A percentile compares a stretch with the other conserved stretches of the same genome.
Conservation (phyloP, 2,113 vertebrate species). For the Aegotheles bennettii region DNA sequence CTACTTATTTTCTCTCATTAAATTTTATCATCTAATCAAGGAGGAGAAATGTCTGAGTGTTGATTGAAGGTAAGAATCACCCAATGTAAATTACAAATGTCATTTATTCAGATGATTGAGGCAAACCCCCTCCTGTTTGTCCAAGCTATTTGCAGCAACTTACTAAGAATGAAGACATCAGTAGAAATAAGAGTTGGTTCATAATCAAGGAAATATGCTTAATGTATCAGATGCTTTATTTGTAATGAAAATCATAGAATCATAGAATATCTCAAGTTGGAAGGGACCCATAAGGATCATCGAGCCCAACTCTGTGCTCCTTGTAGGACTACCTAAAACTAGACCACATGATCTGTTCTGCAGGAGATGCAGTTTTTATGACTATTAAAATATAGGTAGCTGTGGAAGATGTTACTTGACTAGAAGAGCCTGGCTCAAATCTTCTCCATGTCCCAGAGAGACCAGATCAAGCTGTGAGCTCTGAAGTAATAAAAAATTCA, state of each 20-base stretch:
- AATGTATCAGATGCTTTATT: background rate
- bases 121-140: background rate
- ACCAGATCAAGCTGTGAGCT: background rate
- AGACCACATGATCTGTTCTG: background rate
- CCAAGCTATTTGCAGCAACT: background rate
- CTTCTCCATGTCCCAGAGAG: background rate
- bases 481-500: background rate
- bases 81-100: background rate
- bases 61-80: background rate
- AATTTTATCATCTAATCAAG: background rate
- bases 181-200: background rate
- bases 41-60: background rate
- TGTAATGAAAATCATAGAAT: background rate
- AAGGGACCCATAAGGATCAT: background rate
- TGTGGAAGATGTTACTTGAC: background rate
- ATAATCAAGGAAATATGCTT: background rate
- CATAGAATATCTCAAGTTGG: background rate
- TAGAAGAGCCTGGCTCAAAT: background rate
- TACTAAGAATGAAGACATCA: background rate
- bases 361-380: rapidly evolving
- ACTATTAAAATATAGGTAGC: background rate
- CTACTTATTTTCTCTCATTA: background rate
- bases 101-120: background rate
- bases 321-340: background rate
- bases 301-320: rapidly evolving